These are phyloP conservation scores for Achroia grisella DNA, from an alignment of 1,140 invertebrate genomes.

Conservation along the genomic window DNA sequence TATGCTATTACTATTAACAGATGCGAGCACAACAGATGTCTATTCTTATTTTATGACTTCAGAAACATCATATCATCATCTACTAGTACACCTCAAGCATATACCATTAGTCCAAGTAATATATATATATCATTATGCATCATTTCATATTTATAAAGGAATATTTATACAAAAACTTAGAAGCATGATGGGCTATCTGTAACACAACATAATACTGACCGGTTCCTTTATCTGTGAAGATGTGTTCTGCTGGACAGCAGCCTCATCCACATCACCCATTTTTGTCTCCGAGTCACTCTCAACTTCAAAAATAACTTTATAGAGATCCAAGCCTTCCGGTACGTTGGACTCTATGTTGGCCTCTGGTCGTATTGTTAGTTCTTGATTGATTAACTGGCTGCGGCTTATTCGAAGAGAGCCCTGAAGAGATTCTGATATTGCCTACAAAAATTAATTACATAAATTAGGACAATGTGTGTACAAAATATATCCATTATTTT, in stretches of 20 bases:
- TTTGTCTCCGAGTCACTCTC: conserved; percentile 49
- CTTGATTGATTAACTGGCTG: conserved; percentile 59
- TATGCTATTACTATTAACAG: too few species aligned
- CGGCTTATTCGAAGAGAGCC: conserved; percentile 46
- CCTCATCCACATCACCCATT: conserved; percentile 47
- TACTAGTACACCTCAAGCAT: too few species aligned
- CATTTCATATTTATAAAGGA: too few species aligned
- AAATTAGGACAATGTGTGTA: background rate
- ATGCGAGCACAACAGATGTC: too few species aligned
- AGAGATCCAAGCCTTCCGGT: conserved; percentile 54
- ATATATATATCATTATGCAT: too few species aligned
- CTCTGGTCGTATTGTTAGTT: conserved; percentile 56
- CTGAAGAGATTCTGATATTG: conserved; percentile 54
- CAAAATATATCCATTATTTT: too few species aligned
- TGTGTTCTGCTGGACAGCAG: conserved; percentile 30
- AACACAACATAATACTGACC: conserved; percentile 34
- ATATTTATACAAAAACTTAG: too few species aligned
- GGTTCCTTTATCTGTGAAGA: conserved; percentile 32
- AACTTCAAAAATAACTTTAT: conserved; percentile 57
- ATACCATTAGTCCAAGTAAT: too few species aligned
- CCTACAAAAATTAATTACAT: conserved; percentile 31
- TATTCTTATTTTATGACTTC: too few species aligned
- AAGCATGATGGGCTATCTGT: too few species aligned
- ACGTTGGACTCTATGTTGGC: conserved; percentile 62
- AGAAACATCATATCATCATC: too few species aligned